Conservation (phyloP, 2,113 vertebrate species). For the Ginglymostoma cirratum region DNA sequence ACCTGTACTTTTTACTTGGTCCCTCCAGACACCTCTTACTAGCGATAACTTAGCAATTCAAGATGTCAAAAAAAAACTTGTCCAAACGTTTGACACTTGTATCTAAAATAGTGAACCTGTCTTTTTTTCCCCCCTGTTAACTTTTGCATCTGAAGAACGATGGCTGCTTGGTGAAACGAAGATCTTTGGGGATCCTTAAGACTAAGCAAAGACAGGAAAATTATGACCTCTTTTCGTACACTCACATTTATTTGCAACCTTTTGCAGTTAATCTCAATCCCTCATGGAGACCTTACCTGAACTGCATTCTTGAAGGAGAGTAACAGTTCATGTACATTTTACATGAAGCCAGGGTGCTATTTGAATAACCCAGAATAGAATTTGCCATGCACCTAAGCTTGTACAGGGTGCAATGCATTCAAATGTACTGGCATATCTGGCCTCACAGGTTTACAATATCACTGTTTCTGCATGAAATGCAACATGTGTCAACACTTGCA, state of each 20-base stretch:
- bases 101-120: background rate
- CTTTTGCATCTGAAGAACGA: background rate
- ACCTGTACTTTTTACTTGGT: background rate
- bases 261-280: background rate
- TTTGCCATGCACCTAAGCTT: background rate
- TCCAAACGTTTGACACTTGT: background rate
- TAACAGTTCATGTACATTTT: background rate
- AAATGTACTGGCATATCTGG: background rate
- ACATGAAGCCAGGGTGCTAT: background rate
- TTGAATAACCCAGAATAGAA: background rate
- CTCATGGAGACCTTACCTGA: background rate
- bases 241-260: background rate
- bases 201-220: background rate
- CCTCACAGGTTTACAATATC: background rate
- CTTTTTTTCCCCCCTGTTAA: background rate
- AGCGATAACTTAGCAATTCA: background rate
- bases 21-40: background rate
- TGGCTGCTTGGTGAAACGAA: background rate
- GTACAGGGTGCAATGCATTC: background rate
- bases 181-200: background rate
- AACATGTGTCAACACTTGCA: no score
- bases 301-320: background rate
- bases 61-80: background rate
- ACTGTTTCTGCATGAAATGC: background rate
- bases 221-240: background rate